phyloP scores from a whole-genome alignment of 2,797 vertebrate species.

The Rousettus madagascariensis region DNA sequence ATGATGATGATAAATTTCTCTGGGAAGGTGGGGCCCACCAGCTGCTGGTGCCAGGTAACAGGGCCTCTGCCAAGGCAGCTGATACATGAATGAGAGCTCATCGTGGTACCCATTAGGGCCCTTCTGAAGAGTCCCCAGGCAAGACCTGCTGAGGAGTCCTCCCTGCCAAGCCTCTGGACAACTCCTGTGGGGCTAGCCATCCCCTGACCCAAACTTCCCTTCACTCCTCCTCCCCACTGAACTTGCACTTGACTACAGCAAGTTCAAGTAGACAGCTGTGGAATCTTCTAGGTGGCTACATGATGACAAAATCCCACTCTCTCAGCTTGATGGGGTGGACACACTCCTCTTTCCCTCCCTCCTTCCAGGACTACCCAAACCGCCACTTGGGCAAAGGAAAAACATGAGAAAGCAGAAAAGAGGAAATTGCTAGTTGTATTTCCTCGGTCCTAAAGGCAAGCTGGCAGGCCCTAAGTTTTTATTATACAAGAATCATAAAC shows the following conservation, averaged over 20 bases:
- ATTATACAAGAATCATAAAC: slow-evolving; percentile 27
- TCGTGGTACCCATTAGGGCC: background rate
- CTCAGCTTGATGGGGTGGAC: background rate
- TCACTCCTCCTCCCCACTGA: background rate
- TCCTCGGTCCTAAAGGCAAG: background rate
- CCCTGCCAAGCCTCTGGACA: background rate
- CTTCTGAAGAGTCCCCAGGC: background rate
- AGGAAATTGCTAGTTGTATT: background rate
- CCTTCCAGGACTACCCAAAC: background rate
- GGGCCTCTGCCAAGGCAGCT: background rate
- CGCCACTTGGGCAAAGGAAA: background rate
- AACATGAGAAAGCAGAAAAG: background rate
- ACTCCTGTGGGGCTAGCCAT: background rate
- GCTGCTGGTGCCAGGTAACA: background rate
- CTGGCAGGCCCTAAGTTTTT: background rate
- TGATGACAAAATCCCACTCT: background rate
- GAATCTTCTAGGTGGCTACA: background rate
- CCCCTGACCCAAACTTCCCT: background rate
- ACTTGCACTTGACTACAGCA: background rate
- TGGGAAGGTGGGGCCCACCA: background rate
- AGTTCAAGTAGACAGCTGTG: background rate
- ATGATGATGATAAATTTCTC: background rate
- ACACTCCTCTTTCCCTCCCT: background rate
- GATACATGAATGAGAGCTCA: background rate
- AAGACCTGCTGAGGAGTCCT: background rate